Evolutionary conservation across 2,113 vertebrate genomes (phyloP), one percentile per base, ranked within the genome.

Genomic region (Pterocles gutturalis): DNA sequence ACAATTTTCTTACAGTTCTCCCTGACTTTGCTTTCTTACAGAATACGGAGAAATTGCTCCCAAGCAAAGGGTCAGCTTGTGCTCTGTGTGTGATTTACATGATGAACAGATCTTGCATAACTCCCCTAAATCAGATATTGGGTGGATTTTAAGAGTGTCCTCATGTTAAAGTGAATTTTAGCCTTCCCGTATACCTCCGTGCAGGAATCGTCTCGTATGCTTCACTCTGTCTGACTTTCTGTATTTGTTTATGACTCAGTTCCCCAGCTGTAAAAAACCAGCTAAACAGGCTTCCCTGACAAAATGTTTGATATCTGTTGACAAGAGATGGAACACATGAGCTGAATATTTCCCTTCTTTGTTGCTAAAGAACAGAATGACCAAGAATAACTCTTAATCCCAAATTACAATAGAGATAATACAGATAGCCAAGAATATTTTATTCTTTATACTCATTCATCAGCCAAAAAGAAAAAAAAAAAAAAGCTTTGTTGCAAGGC

Each of bases 31-130:
- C 33, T 67, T 66, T 66, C 29, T 26, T 41, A 4, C 17, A 9
- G 43, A 15, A 8, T 6, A 6, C 0, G 17, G 49, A 15, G 49
- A 58, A 31, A 33, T 41, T 3, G 13, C 43, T 58, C 34, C 13
- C 12, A 21, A 53, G 38, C 12, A 6, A 31, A 41, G 58, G 87
- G 51, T 45, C 22, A 5, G 15, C 14, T 29, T 24, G 58, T 9
- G 49, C 33, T 24, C 15, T 18, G 0, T 4, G 2, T 4, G 0
- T 9, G 36, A 7, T 34, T 71, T 70, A 15, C 8, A 3, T 38
- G 1, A 1, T 3, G 0, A 10, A 6, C 11, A 8, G 36, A 4
- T 45, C 33, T 38, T 15, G 9, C 5, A 0, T 8, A 49, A 20
- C 19, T 26, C 20, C 36, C 26, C 51, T 13, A 8, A n/a, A 34